These are phyloP conservation scores for Epicampocera succincta DNA, from an alignment of 2,888 invertebrate species.

Conservation along the genomic window DNA sequence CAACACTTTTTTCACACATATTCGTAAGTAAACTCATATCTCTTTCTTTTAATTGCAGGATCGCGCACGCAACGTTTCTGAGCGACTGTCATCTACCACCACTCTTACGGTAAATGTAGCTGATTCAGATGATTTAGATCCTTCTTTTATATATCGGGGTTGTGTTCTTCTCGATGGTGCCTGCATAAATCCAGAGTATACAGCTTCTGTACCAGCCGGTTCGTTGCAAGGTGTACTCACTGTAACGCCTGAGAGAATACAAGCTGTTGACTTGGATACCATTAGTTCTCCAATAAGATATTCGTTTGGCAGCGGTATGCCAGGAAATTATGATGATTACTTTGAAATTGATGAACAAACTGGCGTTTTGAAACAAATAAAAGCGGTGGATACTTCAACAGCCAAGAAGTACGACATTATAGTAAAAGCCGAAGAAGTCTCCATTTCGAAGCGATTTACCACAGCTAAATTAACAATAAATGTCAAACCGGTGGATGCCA, in stretches of 20 bases:
- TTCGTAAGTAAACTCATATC: background rate
- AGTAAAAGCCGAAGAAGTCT: slow-evolving; percentile 93
- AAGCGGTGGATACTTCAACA: slow-evolving; percentile 90
- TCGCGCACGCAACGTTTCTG: slow-evolving; percentile 89
- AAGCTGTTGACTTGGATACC: slow-evolving; percentile 95
- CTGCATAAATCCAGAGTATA: slow-evolving; percentile 94
- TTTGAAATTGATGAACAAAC: slow-evolving; percentile 91
- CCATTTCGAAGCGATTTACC: slow-evolving; percentile 89
- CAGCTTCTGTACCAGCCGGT: slow-evolving; percentile 89
- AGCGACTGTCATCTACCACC: slow-evolving; percentile 91
- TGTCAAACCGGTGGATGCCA: slow-evolving; percentile 92
- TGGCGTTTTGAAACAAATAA: slow-evolving; percentile 90
- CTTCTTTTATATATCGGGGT: slow-evolving; percentile 93
- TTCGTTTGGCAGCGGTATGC: slow-evolving; percentile 90
- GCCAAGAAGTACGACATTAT: slow-evolving; percentile 90
- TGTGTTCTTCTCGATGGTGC: slow-evolving; percentile 91
- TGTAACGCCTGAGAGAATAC: slow-evolving; percentile 92
- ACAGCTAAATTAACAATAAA: slow-evolving; percentile 91
- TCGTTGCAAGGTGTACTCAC: slow-evolving; percentile 91
- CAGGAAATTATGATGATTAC: slow-evolving; percentile 88
- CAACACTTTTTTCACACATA: background rate
- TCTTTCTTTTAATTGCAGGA: slow-evolving; percentile 84
- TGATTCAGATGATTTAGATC: slow-evolving; percentile 95
- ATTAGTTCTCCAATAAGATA: slow-evolving; percentile 91
- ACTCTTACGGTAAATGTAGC: slow-evolving; percentile 92